phyloP scores from a whole-genome alignment of 2,888 invertebrate species.

The Pseudococcus viburni region DNA sequence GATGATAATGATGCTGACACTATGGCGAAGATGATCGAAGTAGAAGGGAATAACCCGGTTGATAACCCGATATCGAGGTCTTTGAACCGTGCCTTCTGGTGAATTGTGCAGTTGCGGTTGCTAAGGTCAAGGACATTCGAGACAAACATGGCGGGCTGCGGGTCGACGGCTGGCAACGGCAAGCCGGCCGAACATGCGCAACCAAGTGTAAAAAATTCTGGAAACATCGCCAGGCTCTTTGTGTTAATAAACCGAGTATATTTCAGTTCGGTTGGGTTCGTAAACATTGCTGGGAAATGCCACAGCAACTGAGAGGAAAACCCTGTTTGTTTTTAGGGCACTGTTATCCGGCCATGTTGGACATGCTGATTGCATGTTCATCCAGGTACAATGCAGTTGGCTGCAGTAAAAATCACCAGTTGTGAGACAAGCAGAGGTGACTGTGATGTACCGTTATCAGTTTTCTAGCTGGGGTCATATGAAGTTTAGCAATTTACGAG shows the following conservation, averaged over 20 bases:
- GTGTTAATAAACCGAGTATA: neutral
- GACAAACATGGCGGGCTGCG: constrained; percentile 40
- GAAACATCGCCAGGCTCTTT: neutral
- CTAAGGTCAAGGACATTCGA: constrained; percentile 63
- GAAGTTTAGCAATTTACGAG: too few species aligned
- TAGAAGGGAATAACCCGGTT: constrained; percentile 57
- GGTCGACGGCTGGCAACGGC: neutral
- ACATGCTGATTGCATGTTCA: neutral
- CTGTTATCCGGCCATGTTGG: neutral
- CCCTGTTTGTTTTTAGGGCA: neutral
- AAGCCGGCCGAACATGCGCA: constrained; percentile 14
- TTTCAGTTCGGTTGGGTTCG: neutral
- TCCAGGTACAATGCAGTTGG: too few species aligned
- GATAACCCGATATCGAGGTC: constrained; percentile 64
- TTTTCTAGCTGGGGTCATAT: neutral
- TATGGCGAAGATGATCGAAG: constrained; percentile 47
- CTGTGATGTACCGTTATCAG: neutral
- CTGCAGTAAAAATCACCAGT: neutral
- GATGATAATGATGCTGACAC: constrained; percentile 16
- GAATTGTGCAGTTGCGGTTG: constrained; percentile 51
- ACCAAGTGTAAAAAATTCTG: constrained; percentile 41
- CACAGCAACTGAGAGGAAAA: neutral
- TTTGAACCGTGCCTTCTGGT: constrained; percentile 60
- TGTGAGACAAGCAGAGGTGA: neutral
- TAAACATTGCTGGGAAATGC: neutral